A percentile compares a stretch with the other conserved stretches of the same genome.
These are phyloP conservation scores for Ictidomys tridecemlineatus DNA, from an alignment of 2,113 vertebrate species.

Conservation along the genomic window DNA sequence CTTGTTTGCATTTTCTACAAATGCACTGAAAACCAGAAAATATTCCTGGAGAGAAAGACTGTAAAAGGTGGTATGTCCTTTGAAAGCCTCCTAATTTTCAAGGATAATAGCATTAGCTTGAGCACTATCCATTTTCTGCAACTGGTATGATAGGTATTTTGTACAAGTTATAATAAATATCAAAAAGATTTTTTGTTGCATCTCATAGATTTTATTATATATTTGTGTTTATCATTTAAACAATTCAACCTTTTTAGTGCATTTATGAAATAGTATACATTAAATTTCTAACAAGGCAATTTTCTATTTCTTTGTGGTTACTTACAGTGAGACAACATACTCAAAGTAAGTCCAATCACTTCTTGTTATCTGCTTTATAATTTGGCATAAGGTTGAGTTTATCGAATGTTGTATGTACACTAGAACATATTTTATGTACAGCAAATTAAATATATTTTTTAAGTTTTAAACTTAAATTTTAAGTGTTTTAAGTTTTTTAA, in stretches of 20 bases:
- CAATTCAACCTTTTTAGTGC: neutral
- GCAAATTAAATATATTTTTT: neutral
- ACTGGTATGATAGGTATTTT: neutral
- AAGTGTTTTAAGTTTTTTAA: too few species aligned
- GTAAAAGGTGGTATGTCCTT: neutral
- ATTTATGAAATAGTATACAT: conserved; percentile 27
- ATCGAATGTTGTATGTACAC: neutral
- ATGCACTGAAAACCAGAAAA: neutral
- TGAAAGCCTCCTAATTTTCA: neutral
- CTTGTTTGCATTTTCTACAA: neutral
- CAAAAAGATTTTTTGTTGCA: neutral
- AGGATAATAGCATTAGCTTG: too few species aligned
- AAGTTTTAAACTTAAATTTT: neutral
- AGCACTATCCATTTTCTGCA: neutral
- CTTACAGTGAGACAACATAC: neutral
- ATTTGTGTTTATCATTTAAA: neutral
- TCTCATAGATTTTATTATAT: neutral
- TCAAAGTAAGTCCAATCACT: neutral
- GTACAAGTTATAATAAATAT: neutral
- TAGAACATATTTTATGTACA: neutral
- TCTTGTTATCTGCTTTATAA: neutral
- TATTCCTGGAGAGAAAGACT: neutral
- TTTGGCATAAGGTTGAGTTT: neutral
- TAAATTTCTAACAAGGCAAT: neutral
- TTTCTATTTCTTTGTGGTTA: neutral